Base-by-base conservation (phyloP, 2,888 invertebrate genomes). In the Xanthia togata region DNA sequence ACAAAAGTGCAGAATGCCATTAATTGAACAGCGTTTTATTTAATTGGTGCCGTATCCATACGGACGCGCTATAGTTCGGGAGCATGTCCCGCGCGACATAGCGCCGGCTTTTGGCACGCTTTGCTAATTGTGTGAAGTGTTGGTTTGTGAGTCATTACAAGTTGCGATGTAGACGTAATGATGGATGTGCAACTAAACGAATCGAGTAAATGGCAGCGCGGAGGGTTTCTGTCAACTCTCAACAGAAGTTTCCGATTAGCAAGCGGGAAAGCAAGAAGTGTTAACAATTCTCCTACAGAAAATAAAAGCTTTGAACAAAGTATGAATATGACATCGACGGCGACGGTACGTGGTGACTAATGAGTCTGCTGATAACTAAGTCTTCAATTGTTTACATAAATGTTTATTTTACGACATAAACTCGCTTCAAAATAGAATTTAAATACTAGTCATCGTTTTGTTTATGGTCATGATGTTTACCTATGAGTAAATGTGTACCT, bases 191-290 rank as follows among this genome's bases (percentile, higher is more conserved):
- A 94, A 91, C 88, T 92, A 85, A 93, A 90, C 89, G 95, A 95
- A 89, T 92, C 95, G 82, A 92, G 89, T 91, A 96, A 95, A 93
- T 95, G 95, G 95, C 94, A 94, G 90, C 94, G 95, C 82, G 95
- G 95, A 86, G 96, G 96, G 79, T 96, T 96, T 92, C 93, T 96
- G 89, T 96, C 95, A 79, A 92, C 94, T 78, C 91, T 96, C 31
- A 96, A 96, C 88, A 94, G 96, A 90, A 96, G 96, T 91, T 96
- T 96, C 92, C 95, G 96, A 73, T 90, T 96, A 79, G 89, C 93
- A 41, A 93, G 93, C 79, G 93, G 93, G 59, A 96, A 93, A 88
- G 90, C 95, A 26, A 93, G 91, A 87, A 93, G 91, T 89, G 89
- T 87, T 69, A 92, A 85, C 79, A 94, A 83, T 81, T 93, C 93